Evolutionary conservation across 1,140 invertebrate species (phyloP).

Genomic region (Scaptomyza pallida): DNA sequence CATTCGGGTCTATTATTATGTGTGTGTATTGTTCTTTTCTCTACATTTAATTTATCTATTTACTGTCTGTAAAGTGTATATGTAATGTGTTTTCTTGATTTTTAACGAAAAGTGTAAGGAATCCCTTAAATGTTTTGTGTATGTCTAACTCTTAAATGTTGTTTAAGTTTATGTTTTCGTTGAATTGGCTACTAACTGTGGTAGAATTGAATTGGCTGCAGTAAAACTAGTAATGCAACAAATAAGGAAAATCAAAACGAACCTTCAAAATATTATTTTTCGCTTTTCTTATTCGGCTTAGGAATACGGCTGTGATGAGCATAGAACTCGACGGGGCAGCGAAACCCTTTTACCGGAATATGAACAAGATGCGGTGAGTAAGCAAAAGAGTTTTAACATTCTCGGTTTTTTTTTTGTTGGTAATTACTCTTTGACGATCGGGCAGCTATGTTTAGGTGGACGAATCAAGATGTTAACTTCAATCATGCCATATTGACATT

Average conservation of each 20-base stretch:
- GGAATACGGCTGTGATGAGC: conserved; percentile 86
- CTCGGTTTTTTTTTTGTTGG: background rate
- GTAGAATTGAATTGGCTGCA: conserved; percentile 22
- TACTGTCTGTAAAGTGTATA: conserved; percentile 34
- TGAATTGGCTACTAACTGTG: conserved; percentile 69
- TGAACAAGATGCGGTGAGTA: conserved; percentile 88
- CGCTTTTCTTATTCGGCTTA: conserved; percentile 75
- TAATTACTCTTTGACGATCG: background rate
- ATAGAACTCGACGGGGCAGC: conserved; percentile 86
- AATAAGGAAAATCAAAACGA: conserved; percentile 26
- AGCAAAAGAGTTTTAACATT: conserved; percentile 12
- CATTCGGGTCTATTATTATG: conserved; percentile 64
- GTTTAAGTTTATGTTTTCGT: conserved; percentile 38
- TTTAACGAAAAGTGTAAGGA: background rate
- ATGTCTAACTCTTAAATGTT: conserved; percentile 53
- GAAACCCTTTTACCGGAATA: conserved; percentile 88
- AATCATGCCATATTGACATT: conserved; percentile 2
- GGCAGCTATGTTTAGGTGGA: background rate
- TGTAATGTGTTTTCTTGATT: conserved; percentile 15
- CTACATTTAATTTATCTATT: no score
- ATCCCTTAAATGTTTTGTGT: conserved; percentile 25
- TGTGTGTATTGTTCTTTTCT: conserved; percentile 33
- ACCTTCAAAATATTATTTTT: conserved; percentile 43
- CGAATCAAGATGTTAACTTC: background rate
- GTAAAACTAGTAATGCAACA: conserved; percentile 2